Percentiles rank a stretch among this genome's conserved stretches.
Evolutionary conservation across 2,888 invertebrate genomes (phyloP).

Genomic region (Agrilus mali): DNA sequence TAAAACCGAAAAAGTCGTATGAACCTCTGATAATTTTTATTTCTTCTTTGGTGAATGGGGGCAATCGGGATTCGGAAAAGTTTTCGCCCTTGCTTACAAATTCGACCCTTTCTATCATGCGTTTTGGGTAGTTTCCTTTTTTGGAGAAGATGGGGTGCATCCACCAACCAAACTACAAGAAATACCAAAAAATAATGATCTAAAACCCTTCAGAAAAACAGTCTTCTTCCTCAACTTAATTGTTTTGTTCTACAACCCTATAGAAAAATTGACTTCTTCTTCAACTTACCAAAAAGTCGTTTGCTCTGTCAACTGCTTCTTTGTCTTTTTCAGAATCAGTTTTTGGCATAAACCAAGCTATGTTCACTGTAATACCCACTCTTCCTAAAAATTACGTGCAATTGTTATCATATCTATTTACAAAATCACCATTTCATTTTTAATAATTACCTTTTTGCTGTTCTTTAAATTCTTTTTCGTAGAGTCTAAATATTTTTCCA

Average conservation of each 20-base stretch:
- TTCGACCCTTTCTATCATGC: constrained; percentile 34
- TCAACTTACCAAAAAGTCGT: constrained; percentile 41
- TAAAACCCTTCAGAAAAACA: neutral
- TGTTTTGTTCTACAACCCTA: too few relatives aligned
- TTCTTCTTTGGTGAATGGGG: constrained; percentile 33
- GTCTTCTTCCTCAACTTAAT: too few relatives aligned
- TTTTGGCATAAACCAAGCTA: constrained; percentile 41
- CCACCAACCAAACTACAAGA: constrained; percentile 34
- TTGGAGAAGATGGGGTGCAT: constrained; percentile 36
- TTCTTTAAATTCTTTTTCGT: constrained; percentile 36
- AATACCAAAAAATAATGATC: neutral
- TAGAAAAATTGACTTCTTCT: too few relatives aligned
- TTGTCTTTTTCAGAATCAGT: constrained; percentile 35
- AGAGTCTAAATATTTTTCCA: constrained; percentile 47
- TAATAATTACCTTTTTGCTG: constrained; percentile 17
- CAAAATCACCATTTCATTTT: neutral
- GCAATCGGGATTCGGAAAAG: constrained; percentile 33
- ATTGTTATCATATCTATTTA: constrained; percentile 15
- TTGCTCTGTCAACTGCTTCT: constrained; percentile 40
- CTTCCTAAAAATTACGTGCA: constrained; percentile 36
- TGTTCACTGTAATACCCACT: constrained; percentile 45
- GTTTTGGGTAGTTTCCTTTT: constrained; percentile 38
- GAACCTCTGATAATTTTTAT: constrained; percentile 35
- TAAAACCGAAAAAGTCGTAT: constrained; percentile 53
- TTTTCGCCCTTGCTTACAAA: constrained; percentile 33